Evolutionary conservation across 2,888 invertebrate species (phyloP), one percentile per base, ranked within the genome.

Genomic region (Pachydiplax longipennis): DNA sequence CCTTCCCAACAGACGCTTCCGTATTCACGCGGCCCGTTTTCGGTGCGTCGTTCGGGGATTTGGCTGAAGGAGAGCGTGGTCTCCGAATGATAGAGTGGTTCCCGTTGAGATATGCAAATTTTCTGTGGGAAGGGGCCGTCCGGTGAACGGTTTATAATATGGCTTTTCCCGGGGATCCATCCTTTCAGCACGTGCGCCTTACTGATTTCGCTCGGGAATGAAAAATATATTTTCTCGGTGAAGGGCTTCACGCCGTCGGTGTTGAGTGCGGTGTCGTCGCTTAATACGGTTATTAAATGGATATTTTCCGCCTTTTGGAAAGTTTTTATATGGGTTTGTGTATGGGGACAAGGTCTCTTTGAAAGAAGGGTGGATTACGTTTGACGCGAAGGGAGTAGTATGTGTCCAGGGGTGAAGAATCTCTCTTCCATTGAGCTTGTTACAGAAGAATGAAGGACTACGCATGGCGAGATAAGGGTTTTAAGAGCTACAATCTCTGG

Each of bases 61-160:
- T 58, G n/a, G 44, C 44, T 44, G 44, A 44, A 44, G 44, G 83
- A 25, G 31, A n/a, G 83, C 83, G 31, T 35, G 58, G 87, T 12
- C 37, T 58, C 53, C 61, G 61, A 61, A 35, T 87, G 87, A 87
- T 87, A 61, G 87, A 87, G 87, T 58, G 61, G 58, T 58, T 35
- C 61, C 37, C 61, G 87, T 87, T 53, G 87, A 87, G 87, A 87
- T 87, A 87, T 87, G 87, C 87, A 87, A 87, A 87, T 83, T 87
- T 61, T 18, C 10, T 22, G 40, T 37, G 37, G 37, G 44, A 13
- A 58, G 25, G 65, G 25, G 31, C 37, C 58, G 61, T 87, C 87
- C 87, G 65, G 61, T 87, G 87, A 87, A 61, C 87, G 87, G 61
- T 87, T 87, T 87, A 61, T 87, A 87, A 87, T 87, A 87, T 87